These are phyloP conservation scores for Caenorhabditis sp. DNA, from an alignment of 2,888 invertebrate genomes.

Conservation along the genomic window DNA sequence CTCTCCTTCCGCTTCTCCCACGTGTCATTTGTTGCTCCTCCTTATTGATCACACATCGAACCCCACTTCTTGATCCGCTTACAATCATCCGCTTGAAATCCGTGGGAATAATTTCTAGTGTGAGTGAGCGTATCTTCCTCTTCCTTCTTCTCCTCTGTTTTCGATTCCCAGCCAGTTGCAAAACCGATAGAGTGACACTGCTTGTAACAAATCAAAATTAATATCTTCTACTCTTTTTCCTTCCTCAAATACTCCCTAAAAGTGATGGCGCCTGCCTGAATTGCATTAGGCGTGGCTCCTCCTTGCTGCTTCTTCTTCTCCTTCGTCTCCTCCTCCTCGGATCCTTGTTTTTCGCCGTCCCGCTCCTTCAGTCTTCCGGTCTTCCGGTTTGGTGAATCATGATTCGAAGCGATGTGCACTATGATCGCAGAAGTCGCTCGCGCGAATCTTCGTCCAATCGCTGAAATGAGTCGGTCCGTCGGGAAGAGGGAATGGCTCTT, in stretches of 20 bases:
- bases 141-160: constrained; percentile 3
- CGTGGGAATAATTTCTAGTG: no score
- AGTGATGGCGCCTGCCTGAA: constrained; percentile 18
- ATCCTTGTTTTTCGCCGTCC: constrained; percentile 11
- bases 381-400: constrained; percentile 26
- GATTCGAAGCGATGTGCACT: constrained; percentile 34
- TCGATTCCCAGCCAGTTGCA: no score
- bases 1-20: not conserved
- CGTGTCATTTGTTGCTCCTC: constrained; percentile 5
- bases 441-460: constrained; percentile 35
- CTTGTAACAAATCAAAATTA: constrained; percentile 23
- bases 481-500: no score
- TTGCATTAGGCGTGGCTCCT: constrained; percentile 21
- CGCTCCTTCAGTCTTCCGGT: no score
- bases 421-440: constrained; percentile 35
- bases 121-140: not conserved
- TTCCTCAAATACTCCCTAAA: not conserved
- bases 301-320: no score
- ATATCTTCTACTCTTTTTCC: constrained; percentile 1
- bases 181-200: constrained; percentile 22
- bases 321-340: not conserved
- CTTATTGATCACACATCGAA: constrained; percentile 16
- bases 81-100: not conserved
- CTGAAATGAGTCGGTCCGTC: constrained; percentile 25
- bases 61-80: constrained; percentile 1